These are phyloP conservation scores for Prunella fulvescens DNA, from an alignment of 2,113 vertebrate genomes.

Conservation along the genomic window DNA sequence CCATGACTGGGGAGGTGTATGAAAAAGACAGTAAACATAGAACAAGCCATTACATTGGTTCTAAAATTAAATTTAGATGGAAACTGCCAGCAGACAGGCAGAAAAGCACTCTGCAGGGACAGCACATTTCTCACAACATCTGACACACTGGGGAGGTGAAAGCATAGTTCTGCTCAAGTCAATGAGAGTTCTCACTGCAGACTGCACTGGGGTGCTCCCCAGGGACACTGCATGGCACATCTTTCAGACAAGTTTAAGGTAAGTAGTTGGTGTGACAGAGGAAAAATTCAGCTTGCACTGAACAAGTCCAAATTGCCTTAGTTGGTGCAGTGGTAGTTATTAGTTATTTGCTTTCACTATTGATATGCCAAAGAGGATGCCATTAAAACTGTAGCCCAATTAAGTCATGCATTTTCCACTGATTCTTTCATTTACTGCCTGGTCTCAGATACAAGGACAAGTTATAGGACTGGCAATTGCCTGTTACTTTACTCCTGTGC, in stretches of 20 bases:
- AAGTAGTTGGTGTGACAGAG: neutral
- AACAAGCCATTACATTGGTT: neutral
- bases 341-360: neutral
- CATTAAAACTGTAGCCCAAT: neutral
- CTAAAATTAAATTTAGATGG: conserved; percentile 19
- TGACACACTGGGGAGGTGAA: neutral
- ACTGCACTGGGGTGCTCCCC: neutral
- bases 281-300: neutral
- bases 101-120: conserved; percentile 1
- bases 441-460: neutral
- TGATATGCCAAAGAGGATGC: neutral
- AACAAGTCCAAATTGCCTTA: neutral
- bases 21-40: neutral
- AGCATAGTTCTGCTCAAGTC: neutral
- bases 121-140: neutral
- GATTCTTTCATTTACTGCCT: neutral
- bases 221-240: neutral
- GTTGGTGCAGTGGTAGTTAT: neutral
- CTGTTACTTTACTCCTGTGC: neutral
- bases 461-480: neutral
- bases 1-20: neutral
- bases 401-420: neutral
- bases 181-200: neutral
- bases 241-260: neutral
- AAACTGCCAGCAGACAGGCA: neutral